Base-by-base conservation (phyloP, 2,113 vertebrate genomes). In the Lates calcarifer region DNA sequence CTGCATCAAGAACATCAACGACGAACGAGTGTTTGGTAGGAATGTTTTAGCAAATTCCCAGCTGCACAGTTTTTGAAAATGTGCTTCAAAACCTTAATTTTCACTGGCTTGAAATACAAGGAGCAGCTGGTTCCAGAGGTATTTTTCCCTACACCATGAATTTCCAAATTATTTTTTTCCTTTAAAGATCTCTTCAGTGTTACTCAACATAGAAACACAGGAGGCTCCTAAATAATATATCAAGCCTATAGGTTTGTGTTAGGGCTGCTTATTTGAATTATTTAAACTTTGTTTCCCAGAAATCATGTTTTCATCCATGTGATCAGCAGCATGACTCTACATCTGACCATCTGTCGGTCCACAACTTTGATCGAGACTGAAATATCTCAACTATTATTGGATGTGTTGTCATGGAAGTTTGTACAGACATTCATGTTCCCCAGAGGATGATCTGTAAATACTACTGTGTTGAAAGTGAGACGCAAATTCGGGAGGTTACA, bases 1-100 rank as follows among this genome's bases (percentile, higher is more conserved):
- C 96, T 99, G 98, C 94, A 98, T 99, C 95, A 99, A 98, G 95
- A 98, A 98, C 92, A 96, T 99, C 96, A 99, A 97, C 43, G 97
- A 99, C 80, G 98, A 99, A 89, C 96, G 98, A 87, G 97, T 98
- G 73, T 99, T 99, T 91, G 98, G 98, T 99, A 96, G 93, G 76
- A 66, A 37, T 7, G 0, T 24, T 57, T 51, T 12, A 65, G 43
- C 24, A 3, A 53, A 53, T 37, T 15, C 14, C 22, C 49, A 49
- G 43, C 17, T 29, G 24, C 28, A 14, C 31, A 37, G 5, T 47
- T 75, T 51, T 45, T 39, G 6, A 47, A 31, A 24, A 43, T 20
- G 12, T 15, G 18, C 37, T 31, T 72, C n/a, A 39, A 62, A 26
- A 37, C 18, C 5, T 18, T n/a, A 31, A 45, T 72, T 31, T 45